Evolutionary conservation across 2,797 vertebrate species (phyloP).

Genomic region (Tolypeutes matacus): DNA sequence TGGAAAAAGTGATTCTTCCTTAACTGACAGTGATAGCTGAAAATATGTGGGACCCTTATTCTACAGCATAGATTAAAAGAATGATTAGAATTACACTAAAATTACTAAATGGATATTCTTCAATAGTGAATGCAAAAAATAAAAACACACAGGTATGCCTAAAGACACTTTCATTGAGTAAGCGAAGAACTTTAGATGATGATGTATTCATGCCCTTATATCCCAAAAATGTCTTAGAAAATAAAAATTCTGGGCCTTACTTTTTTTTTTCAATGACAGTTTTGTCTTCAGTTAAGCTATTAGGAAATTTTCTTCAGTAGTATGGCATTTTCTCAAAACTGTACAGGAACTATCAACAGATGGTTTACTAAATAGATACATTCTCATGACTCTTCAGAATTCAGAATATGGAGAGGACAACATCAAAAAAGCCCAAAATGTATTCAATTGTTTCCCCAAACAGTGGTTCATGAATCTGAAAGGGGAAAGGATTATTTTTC

Average conservation of each 20-base stretch:
- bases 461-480: slow-evolving; percentile 96
- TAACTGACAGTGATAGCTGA: slow-evolving; percentile 97
- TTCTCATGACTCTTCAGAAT: slow-evolving; percentile 97
- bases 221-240: slow-evolving; percentile 97
- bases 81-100: slow-evolving; percentile 94
- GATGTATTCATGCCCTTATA: slow-evolving; percentile 98
- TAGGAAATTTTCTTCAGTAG: slow-evolving; percentile 97
- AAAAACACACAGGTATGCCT: slow-evolving; percentile 96
- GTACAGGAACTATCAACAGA: slow-evolving; percentile 96
- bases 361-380: slow-evolving; percentile 96
- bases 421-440: slow-evolving; percentile 95
- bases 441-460: slow-evolving; percentile 94
- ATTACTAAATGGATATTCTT: slow-evolving; percentile 95
- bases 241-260: slow-evolving; percentile 96
- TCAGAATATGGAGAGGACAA: slow-evolving; percentile 94
- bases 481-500: slow-evolving; percentile 96
- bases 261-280: slow-evolving; percentile 98
- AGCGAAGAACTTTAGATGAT: slow-evolving; percentile 95
- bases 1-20: slow-evolving; percentile 96
- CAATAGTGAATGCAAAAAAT: slow-evolving; percentile 96
- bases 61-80: slow-evolving; percentile 93
- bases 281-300: slow-evolving; percentile 98
- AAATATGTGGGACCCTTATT: slow-evolving; percentile 97
- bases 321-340: slow-evolving; percentile 95
- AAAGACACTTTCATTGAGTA: slow-evolving; percentile 93